Evolutionary conservation across 2,797 vertebrate genomes (phyloP).

Genomic region (Melanotaenia trifasciata): DNA sequence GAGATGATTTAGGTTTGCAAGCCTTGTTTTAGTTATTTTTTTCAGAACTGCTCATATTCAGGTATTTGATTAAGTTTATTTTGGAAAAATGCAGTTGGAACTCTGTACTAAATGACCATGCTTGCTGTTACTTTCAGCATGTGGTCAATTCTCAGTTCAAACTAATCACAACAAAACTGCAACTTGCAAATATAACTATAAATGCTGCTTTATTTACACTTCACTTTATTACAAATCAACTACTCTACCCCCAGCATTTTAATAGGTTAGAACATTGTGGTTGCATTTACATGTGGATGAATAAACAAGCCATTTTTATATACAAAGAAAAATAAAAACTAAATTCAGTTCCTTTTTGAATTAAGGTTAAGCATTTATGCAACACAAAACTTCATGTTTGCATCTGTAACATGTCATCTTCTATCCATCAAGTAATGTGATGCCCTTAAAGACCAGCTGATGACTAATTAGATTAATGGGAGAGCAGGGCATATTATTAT

Average conservation of each 20-base stretch:
- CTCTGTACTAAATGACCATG: background rate
- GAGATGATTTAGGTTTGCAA: background rate
- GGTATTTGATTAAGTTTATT: background rate
- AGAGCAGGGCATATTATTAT: conserved; percentile 34
- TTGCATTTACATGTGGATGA: too few species aligned
- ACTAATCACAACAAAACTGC: too few species aligned
- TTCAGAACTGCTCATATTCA: background rate
- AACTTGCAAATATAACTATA: background rate
- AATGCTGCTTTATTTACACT: background rate
- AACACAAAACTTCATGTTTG: background rate
- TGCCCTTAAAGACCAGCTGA: conserved; percentile 18
- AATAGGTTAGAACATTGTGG: background rate
- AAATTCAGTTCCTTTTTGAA: background rate
- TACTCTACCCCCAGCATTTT: background rate
- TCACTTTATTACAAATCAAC: background rate
- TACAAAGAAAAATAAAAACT: too few species aligned
- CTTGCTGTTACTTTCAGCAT: background rate
- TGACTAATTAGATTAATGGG: conserved; percentile 29
- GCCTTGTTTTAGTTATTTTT: background rate
- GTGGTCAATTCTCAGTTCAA: background rate
- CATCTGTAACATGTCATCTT: background rate
- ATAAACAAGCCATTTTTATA: background rate
- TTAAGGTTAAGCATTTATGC: background rate
- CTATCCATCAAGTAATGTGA: background rate
- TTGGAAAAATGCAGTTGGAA: background rate